A percentile compares a stretch with the other conserved stretches of the same genome.
These are phyloP conservation scores for Ariolimax columbianus DNA, from an alignment of 2,888 invertebrate genomes.

Conservation along the genomic window DNA sequence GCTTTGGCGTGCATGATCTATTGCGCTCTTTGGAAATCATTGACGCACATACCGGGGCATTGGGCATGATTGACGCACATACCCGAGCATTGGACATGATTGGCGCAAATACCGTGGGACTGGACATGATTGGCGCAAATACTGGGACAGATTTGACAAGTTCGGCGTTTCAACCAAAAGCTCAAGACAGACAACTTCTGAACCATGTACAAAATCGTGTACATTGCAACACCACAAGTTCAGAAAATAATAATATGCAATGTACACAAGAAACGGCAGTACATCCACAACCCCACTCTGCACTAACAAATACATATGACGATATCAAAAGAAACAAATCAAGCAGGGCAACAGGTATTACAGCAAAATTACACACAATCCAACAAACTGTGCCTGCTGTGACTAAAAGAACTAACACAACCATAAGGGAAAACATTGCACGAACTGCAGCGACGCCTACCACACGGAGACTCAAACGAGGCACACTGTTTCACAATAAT, in stretches of 20 bases:
- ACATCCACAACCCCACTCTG: too few relatives aligned
- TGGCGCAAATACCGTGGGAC: background rate
- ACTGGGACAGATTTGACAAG: background rate
- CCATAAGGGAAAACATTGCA: background rate
- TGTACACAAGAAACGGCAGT: background rate
- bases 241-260: background rate
- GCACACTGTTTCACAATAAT: background rate
- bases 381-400: background rate
- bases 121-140: background rate
- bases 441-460: background rate
- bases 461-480: background rate
- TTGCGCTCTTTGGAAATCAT: constrained; percentile 10
- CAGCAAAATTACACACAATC: background rate
- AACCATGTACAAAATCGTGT: background rate
- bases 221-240: background rate
- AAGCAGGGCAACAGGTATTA: background rate
- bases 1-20: background rate
- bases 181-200: background rate
- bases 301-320: background rate
- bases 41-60: background rate
- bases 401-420: background rate
- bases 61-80: too few relatives aligned
- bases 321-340: too few relatives aligned
- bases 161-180: background rate
- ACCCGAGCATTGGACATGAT: background rate